Conservation (phyloP, 2,797 vertebrate genomes). For the Cynopterus sphinx region DNA sequence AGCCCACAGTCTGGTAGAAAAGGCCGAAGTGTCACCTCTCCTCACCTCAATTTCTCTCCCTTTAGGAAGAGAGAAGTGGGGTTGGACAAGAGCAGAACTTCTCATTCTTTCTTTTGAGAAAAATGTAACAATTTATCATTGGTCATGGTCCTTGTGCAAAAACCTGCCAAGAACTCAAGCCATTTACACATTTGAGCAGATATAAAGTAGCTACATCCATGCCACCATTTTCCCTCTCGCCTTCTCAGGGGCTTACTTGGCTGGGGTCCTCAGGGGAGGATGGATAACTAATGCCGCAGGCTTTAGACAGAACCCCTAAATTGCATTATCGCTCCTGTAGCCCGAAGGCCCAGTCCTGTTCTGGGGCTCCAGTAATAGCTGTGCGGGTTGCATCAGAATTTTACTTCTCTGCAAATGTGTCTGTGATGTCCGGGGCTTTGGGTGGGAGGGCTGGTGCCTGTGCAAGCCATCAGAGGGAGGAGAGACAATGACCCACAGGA, state of each 20-base stretch:
- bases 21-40: neutral
- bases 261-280: neutral
- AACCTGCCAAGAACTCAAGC: neutral
- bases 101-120: neutral
- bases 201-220: neutral
- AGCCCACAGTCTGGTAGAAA: neutral
- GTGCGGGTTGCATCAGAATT: neutral
- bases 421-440: neutral
- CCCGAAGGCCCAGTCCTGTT: neutral
- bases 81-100: neutral
- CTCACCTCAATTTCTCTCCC: neutral
- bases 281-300: neutral
- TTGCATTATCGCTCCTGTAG: neutral
- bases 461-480: neutral
- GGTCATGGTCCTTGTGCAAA: neutral
- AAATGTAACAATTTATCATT: accelerated
- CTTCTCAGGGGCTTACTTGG: neutral
- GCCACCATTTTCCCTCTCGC: neutral
- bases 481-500: neutral
- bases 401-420: neutral
- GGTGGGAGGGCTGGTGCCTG: neutral
- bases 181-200: accelerated
- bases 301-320: neutral
- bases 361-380: accelerated
- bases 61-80: neutral